Conservation (phyloP, 2,797 vertebrate species). For the Anniella stebbinsi region DNA sequence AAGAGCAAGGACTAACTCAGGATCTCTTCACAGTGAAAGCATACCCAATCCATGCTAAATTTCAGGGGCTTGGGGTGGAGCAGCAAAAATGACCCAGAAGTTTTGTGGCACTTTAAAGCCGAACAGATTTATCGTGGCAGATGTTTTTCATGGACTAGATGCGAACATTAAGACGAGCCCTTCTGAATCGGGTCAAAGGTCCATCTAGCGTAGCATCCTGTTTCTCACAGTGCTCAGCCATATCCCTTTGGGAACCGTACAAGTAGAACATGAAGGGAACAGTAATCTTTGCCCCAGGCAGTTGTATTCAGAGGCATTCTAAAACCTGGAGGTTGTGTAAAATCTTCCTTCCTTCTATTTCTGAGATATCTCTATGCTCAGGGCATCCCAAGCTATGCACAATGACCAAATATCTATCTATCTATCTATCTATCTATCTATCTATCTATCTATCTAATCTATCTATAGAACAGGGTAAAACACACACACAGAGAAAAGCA, state of each 20-base stretch:
- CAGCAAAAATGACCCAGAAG: not conserved
- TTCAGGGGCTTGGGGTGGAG: rapidly evolving
- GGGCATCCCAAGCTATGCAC: no score
- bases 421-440: no score
- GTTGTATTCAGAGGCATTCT: not conserved
- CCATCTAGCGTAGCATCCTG: not conserved
- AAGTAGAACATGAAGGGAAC: not conserved
- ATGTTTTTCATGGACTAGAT: not conserved
- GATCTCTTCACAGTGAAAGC: not conserved
- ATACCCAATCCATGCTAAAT: not conserved
- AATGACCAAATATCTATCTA: no score
- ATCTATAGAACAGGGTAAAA: no score
- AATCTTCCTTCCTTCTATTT: no score
- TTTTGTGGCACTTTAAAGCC: not conserved
- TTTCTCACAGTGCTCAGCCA: not conserved
- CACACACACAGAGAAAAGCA: no score
- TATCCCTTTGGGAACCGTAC: not conserved
- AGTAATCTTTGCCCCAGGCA: no score
- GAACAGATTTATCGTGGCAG: not conserved
- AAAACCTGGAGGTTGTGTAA: not conserved
- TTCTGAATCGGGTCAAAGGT: not conserved
- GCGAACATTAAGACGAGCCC: not conserved
- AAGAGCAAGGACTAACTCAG: not conserved
- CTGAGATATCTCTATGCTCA: no score
- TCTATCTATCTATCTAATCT: no score